phyloP scores from a whole-genome alignment of 1,140 invertebrate species.

The Micrasema minimum region DNA sequence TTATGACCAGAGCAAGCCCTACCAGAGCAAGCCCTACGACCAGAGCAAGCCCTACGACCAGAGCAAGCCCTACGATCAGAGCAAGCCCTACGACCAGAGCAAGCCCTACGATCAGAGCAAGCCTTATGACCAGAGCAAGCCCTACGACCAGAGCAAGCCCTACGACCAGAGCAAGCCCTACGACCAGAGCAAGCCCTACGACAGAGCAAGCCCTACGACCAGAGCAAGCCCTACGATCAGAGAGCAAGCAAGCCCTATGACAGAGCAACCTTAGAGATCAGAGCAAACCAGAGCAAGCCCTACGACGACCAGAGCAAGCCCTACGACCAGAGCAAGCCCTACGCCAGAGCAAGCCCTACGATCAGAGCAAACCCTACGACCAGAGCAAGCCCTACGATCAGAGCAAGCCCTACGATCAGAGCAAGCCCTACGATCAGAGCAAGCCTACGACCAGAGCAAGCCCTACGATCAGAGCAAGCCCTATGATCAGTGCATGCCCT shows the following conservation, averaged over 20 bases:
- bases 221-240: conserved; percentile 26
- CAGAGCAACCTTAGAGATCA: no score
- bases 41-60: conserved; percentile 15
- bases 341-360: conserved; percentile 29
- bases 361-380: conserved; percentile 29
- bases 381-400: conserved; percentile 24
- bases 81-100: conserved; percentile 9
- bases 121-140: conserved; percentile 21
- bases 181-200: conserved; percentile 24
- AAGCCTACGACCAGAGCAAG: conserved; percentile 34
- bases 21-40: conserved; percentile 32
- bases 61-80: conserved; percentile 24
- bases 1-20: conserved; percentile 32
- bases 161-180: conserved; percentile 24
- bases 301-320: conserved; percentile 14
- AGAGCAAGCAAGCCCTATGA: conserved; percentile 36
- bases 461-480: conserved; percentile 30
- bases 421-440: conserved; percentile 18
- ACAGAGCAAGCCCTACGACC: conserved; percentile 28
- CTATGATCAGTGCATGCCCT: conserved; percentile 37
- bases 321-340: conserved; percentile 28
- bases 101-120: conserved; percentile 34
- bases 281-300: conserved; percentile 5
- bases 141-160: conserved; percentile 33
- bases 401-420: conserved; percentile 23